These are phyloP conservation scores for Pipistrellus pipistrellus DNA, from an alignment of 2,797 vertebrate genomes.

Conservation along the genomic window DNA sequence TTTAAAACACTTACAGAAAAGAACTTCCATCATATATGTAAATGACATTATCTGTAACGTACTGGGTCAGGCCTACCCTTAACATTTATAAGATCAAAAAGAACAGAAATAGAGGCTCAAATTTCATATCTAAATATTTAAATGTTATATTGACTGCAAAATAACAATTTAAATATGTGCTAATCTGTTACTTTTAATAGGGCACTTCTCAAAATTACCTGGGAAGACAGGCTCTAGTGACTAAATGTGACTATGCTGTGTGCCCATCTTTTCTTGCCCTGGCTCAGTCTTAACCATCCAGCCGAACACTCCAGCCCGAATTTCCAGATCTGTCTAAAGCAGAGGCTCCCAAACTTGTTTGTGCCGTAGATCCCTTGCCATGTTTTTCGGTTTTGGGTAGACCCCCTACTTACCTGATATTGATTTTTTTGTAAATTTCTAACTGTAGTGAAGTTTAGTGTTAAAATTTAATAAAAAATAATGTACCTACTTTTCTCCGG, in stretches of 20 bases:
- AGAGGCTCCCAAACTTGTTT: no score
- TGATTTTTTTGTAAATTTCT: no score
- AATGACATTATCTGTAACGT: not conserved
- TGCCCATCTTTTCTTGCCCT: not conserved
- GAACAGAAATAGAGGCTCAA: not conserved
- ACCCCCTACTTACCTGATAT: no score
- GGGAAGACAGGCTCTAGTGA: not conserved
- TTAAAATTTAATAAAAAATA: no score
- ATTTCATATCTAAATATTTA: not conserved
- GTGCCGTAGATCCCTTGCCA: no score
- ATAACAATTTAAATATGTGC: not conserved
- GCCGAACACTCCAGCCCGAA: fast-evolving
- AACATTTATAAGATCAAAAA: not conserved
- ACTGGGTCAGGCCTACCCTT: not conserved
- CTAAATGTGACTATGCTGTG: not conserved
- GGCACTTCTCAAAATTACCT: not conserved
- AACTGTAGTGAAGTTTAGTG: no score
- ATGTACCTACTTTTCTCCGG: no score
- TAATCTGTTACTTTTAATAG: not conserved
- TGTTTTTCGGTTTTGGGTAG: no score
- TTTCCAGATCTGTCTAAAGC: not conserved
- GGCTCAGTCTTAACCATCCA: not conserved
- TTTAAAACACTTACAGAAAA: not conserved
- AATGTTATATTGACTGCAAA: not conserved
- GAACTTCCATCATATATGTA: not conserved